Conservation (phyloP, 1,140 invertebrate species). For the Macrobrachium nipponense region DNA sequence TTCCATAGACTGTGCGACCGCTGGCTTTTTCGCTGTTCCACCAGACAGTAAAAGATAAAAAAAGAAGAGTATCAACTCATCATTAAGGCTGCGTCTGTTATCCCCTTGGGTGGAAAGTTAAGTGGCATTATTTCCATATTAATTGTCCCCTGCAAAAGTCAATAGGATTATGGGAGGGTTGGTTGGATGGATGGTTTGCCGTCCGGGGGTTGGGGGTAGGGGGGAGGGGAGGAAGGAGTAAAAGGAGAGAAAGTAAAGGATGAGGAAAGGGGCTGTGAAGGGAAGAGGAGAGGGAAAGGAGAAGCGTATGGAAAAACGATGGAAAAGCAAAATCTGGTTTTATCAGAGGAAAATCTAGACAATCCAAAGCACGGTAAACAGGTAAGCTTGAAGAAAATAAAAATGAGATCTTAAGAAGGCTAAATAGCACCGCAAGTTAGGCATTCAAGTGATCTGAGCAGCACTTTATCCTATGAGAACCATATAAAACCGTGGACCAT, state of each 20-base stretch:
- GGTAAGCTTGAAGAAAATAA: neutral
- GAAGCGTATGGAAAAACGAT: neutral
- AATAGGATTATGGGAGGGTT: slow-evolving; percentile 56
- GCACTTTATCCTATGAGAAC: no score
- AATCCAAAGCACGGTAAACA: neutral
- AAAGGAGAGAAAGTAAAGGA: slow-evolving; percentile 1
- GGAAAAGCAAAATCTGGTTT: neutral
- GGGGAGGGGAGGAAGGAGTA: neutral
- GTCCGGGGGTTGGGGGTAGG: neutral
- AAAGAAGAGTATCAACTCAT: slow-evolving; percentile 43
- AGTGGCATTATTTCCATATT: slow-evolving; percentile 64
- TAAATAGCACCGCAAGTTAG: no score
- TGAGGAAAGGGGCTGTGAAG: slow-evolving; percentile 2
- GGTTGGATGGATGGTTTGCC: neutral
- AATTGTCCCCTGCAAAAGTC: slow-evolving; percentile 58
- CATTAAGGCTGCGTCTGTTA: slow-evolving; percentile 30
- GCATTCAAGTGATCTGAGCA: no score
- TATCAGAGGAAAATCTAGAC: neutral
- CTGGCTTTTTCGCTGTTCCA: slow-evolving; percentile 22
- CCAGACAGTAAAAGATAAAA: slow-evolving; percentile 43
- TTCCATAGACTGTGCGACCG: neutral
- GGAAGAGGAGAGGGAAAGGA: neutral
- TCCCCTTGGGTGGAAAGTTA: slow-evolving; percentile 42
- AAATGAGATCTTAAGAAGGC: neutral
- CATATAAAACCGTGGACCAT: no score